phyloP scores from a whole-genome alignment of 2,888 invertebrate species.

The Rhagophthalmus giganteus region DNA sequence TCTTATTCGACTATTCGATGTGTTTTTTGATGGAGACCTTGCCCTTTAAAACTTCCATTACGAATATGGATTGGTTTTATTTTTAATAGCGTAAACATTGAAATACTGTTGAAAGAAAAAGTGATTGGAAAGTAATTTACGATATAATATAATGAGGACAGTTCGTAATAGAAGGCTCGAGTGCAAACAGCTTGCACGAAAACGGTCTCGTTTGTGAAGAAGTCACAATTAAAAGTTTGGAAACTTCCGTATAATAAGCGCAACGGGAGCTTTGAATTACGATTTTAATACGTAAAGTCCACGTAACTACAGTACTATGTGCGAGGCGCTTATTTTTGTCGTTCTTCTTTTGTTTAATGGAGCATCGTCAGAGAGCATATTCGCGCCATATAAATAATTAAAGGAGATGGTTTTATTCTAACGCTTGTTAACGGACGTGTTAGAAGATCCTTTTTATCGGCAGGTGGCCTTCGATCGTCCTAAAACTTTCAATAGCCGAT shows the following conservation, averaged over 20 bases:
- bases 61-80: too few species aligned
- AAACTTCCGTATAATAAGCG: constrained; percentile 36
- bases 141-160: too few species aligned
- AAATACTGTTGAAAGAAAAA: too few species aligned
- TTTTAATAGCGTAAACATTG: too few species aligned
- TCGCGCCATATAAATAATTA: constrained; percentile 33
- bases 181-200: constrained; percentile 21
- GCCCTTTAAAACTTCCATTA: too few species aligned
- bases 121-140: too few species aligned
- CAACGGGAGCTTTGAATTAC: constrained; percentile 32
- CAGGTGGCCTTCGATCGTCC: constrained; percentile 23
- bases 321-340: constrained; percentile 9
- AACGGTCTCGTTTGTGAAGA: constrained; percentile 34
- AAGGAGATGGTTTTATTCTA: constrained; percentile 24
- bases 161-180: too few species aligned
- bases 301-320: constrained; percentile 12
- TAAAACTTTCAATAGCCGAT: constrained; percentile 30
- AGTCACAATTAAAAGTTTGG: constrained; percentile 38
- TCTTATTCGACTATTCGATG: too few species aligned
- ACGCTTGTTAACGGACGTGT: constrained; percentile 34
- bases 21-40: too few species aligned
- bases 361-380: too few species aligned
- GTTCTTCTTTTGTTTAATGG: too few species aligned
- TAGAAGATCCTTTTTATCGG: constrained; percentile 38
- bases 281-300: constrained; percentile 30